Evolutionary conservation across 2,113 vertebrate genomes (phyloP), one percentile per base, ranked within the genome.

Genomic region (Takifugu flavidus): DNA sequence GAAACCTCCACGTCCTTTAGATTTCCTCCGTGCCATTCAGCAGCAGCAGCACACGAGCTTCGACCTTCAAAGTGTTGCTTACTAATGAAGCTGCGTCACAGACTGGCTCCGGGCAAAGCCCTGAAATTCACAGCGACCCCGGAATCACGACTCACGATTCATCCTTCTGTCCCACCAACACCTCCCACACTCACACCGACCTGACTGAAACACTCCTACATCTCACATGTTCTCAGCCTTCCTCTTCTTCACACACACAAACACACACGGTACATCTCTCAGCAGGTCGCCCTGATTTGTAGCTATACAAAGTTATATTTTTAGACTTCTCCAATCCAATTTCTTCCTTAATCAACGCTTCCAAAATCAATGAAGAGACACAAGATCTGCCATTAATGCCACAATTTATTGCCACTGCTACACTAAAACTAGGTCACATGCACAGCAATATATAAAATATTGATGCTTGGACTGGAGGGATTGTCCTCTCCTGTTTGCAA

Each of bases 61-160:
- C n/a, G 47, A 67, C 47, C 53, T 62, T 59, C 42, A 56, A 25
- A 51, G 3, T 47, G 62, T 25, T 31, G 13, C 52, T 72, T 58
- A 64, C 3, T 65, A 10, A 76, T 65, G 62, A 14, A 59, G 53
- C 52, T 59, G 72, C 80, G 61, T 78, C 82, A 78, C 13, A 61
- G 54, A 28, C 8, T 13, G 13, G 43, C 43, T 14, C 27, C 1
- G 1, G 10, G 45, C 50, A 52, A 15, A 39, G 44, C 13, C n/a
- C 47, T 44, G 5, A 8, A 0, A 43, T 12, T 11, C 29, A 10
- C 1, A 31, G 27, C 25, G 42, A 72, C 42, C 25, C 12, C 25
- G 25, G 25, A 29, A 72, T 72, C 70, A 84, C 66, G 75, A 83
- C 75, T 44, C 77, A 42, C 14, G 49, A 49, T 50, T 27, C 52